These are phyloP conservation scores for Tromatobia lineatoria DNA, from an alignment of 2,888 invertebrate species.

Conservation along the genomic window DNA sequence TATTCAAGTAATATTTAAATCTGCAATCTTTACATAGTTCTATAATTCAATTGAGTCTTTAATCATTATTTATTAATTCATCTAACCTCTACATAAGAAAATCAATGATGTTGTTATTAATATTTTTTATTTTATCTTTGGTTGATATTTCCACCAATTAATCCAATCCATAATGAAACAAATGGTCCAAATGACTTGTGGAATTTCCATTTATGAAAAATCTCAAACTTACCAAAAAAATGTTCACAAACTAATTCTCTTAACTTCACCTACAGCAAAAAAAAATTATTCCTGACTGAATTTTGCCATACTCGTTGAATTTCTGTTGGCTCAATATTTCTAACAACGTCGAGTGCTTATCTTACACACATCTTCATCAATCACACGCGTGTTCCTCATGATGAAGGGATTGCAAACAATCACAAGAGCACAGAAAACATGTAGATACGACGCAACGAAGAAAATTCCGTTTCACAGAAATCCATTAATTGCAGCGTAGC, in stretches of 20 bases:
- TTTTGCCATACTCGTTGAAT: slow-evolving; percentile 13
- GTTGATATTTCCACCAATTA: too few relatives aligned
- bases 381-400: neutral
- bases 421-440: neutral
- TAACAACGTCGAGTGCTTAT: slow-evolving; percentile 15
- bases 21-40: too few relatives aligned
- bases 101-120: too few relatives aligned
- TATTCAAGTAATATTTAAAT: too few relatives aligned
- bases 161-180: too few relatives aligned
- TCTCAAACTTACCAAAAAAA: neutral
- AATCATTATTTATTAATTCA: too few relatives aligned
- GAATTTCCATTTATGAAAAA: too few relatives aligned
- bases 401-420: slow-evolving; percentile 1
- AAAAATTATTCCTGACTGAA: neutral
- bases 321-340: slow-evolving; percentile 45
- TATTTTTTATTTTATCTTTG: too few relatives aligned
- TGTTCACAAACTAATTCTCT: neutral
- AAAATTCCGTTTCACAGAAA: slow-evolving; percentile 1
- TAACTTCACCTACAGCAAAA: neutral
- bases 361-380: slow-evolving; percentile 19
- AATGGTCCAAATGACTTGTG: too few relatives aligned
- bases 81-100: too few relatives aligned
- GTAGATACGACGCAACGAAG: neutral
- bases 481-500: slow-evolving; percentile 1
- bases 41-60: too few relatives aligned